phyloP scores from a whole-genome alignment of 1,140 invertebrate genomes.

The Riptortus pedestris region DNA sequence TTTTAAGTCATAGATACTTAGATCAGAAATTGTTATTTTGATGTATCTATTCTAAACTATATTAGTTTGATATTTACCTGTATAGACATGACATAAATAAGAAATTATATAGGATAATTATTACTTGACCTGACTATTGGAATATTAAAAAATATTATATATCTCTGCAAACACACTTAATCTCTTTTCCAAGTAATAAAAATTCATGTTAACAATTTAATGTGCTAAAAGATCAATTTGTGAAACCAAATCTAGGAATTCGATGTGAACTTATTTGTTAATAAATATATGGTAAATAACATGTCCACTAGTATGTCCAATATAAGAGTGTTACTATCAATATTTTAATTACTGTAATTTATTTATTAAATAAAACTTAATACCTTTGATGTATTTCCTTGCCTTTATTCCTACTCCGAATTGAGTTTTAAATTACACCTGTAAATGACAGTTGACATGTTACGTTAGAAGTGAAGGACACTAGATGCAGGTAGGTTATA shows the following conservation, averaged over 20 bases:
- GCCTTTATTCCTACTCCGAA: neutral
- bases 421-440: neutral
- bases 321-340: constrained; percentile 30
- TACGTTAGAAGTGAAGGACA: too few relatives aligned
- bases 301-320: constrained; percentile 31
- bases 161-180: neutral
- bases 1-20: neutral
- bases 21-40: constrained; percentile 13
- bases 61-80: constrained; percentile 27
- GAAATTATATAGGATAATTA: constrained; percentile 20
- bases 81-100: constrained; percentile 25
- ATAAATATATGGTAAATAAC: constrained; percentile 26
- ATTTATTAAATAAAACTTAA: constrained; percentile 33
- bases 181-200: constrained; percentile 7
- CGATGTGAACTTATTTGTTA: constrained; percentile 28
- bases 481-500: too few relatives aligned
- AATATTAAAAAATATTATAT: constrained; percentile 10
- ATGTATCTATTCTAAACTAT: constrained; percentile 28
- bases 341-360: constrained; percentile 33
- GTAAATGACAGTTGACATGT: too few relatives aligned
- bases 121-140: constrained; percentile 10
- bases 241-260: constrained; percentile 2
- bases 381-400: constrained; percentile 29
- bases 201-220: constrained; percentile 22
- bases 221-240: constrained; percentile 16